Percentiles rank a stretch among this genome's conserved stretches.
phyloP scores from a whole-genome alignment of 2,113 vertebrate species.

The Orientallactaga bullata region DNA sequence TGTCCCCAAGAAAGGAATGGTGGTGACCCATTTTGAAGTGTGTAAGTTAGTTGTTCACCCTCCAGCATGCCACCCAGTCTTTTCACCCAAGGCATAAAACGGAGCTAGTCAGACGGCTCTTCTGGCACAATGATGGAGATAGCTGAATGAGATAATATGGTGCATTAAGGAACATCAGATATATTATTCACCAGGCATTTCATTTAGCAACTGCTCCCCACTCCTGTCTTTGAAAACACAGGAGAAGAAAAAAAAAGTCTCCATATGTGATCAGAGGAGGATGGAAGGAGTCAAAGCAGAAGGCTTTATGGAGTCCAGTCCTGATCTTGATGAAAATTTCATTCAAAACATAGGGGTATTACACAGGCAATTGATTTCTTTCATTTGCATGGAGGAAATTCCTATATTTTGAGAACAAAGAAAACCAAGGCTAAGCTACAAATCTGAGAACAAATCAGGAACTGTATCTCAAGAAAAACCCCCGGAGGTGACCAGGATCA shows the following conservation, averaged over 20 bases:
- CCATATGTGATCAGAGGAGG: rapidly evolving
- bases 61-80: not conserved
- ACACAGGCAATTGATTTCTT: not conserved
- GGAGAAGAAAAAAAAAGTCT: not conserved
- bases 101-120: not conserved
- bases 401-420: not conserved
- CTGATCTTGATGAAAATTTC: not conserved
- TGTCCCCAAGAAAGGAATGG: not conserved
- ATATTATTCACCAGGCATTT: not conserved
- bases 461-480: conserved; percentile 5
- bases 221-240: not conserved
- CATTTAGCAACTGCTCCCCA: not conserved
- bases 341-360: not conserved
- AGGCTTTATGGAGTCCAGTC: not conserved
- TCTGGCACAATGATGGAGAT: not conserved
- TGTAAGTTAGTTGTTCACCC: not conserved
- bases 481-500: not conserved
- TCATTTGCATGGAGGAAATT: not conserved
- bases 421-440: conserved; percentile 29
- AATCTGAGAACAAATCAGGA: conserved; percentile 55
- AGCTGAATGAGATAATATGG: not conserved
- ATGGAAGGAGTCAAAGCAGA: rapidly evolving
- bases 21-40: not conserved
- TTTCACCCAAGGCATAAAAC: not conserved
- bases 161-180: not conserved